These are phyloP conservation scores for Caenorhabditis inopinata DNA, from an alignment of 1,140 invertebrate species.

Conservation along the genomic window DNA sequence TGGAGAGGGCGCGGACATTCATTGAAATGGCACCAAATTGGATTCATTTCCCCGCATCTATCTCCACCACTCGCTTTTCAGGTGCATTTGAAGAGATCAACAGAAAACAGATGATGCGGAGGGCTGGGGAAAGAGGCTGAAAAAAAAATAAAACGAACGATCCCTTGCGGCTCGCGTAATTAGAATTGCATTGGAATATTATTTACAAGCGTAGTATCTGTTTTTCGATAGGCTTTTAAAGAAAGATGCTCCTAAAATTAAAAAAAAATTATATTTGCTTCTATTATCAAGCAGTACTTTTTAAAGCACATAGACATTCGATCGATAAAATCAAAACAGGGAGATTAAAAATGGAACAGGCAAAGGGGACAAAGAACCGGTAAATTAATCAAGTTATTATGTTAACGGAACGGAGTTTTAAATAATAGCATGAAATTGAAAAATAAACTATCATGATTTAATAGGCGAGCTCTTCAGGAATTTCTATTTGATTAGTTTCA, in stretches of 20 bases:
- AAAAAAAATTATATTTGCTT: neutral
- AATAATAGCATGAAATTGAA: neutral
- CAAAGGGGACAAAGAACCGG: conserved; percentile 1
- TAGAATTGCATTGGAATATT: neutral
- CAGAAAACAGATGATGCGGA: neutral
- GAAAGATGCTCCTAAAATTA: no score
- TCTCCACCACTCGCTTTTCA: neutral
- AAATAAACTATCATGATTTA: neutral
- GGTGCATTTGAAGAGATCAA: neutral
- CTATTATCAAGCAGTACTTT: neutral
- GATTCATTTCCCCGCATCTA: no score
- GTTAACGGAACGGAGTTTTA: neutral
- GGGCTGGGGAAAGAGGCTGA: neutral
- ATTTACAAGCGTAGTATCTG: neutral
- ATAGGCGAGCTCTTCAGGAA: conserved; percentile 10
- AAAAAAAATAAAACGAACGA: neutral
- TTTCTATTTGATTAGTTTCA: neutral
- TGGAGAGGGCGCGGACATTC: neutral
- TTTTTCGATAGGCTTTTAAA: neutral
- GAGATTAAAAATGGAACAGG: neutral
- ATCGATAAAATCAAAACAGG: neutral
- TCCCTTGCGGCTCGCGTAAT: neutral
- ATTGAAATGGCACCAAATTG: neutral
- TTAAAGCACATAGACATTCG: neutral
- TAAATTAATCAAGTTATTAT: neutral